phyloP scores from a whole-genome alignment of 1,140 invertebrate genomes.

The Diorhabda sublineata region DNA sequence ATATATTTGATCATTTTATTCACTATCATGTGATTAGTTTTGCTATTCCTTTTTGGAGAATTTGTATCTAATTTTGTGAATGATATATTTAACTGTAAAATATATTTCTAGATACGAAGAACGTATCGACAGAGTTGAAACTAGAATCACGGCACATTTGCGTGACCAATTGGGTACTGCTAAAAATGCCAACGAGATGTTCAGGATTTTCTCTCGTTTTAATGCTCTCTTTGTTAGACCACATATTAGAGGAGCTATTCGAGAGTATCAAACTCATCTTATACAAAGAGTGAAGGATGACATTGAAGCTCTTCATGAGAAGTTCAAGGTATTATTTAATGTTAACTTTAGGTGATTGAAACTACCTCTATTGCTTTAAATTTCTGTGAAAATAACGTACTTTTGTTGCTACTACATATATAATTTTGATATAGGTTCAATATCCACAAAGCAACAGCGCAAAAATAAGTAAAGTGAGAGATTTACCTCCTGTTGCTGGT shows the following conservation, averaged over 20 bases:
- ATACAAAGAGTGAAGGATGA: constrained; percentile 99
- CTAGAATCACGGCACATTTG: constrained; percentile 92
- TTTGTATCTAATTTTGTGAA: background rate
- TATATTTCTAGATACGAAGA: constrained; percentile 82
- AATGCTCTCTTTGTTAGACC: constrained; percentile 98
- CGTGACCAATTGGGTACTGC: constrained; percentile 96
- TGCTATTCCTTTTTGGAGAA: too few relatives aligned
- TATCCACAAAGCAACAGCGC: constrained; percentile 91
- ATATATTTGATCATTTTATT: too few relatives aligned
- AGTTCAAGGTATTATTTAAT: constrained; percentile 77
- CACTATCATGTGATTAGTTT: too few relatives aligned
- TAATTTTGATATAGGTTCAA: constrained; percentile 61
- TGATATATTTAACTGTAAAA: background rate
- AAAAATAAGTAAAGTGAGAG: constrained; percentile 83
- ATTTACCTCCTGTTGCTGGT: constrained; percentile 93
- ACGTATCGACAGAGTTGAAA: constrained; percentile 95
- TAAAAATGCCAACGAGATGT: constrained; percentile 99
- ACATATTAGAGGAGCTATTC: constrained; percentile 96
- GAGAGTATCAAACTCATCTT: constrained; percentile 98
- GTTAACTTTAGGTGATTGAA: too few relatives aligned
- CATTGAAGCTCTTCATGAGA: constrained; percentile 95
- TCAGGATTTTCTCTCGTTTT: constrained; percentile 95
- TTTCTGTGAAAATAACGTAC: too few relatives aligned
- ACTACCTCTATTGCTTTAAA: too few relatives aligned
- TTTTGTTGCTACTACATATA: too few relatives aligned